phyloP scores from a whole-genome alignment of 37 sponge, comb jelly and placozoan species.

The Aplysina aerophoba region DNA sequence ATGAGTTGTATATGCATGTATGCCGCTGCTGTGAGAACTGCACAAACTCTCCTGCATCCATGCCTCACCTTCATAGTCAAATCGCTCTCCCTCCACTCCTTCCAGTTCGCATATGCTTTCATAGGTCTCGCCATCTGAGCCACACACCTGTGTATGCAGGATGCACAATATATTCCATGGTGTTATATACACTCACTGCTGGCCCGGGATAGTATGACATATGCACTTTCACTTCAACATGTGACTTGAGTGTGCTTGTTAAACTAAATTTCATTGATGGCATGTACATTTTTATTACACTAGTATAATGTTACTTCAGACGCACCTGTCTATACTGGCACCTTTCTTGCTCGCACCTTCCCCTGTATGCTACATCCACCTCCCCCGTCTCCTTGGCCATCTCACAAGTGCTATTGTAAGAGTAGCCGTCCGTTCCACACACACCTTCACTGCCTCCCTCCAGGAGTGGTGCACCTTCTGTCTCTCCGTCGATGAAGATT shows the following conservation, averaged over 20 bases:
- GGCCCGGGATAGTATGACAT: no score
- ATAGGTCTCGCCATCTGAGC: background rate
- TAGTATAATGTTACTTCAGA: no score
- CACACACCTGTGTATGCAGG: background rate
- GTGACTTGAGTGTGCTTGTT: no score
- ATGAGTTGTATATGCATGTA: no score
- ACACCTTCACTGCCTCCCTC: no score
- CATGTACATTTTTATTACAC: no score
- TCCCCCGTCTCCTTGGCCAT: background rate
- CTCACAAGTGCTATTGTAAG: background rate
- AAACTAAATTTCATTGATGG: no score
- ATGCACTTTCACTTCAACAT: no score
- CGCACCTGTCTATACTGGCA: background rate
- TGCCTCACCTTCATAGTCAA: constrained; percentile 21
- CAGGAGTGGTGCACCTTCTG: background rate
- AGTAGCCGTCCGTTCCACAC: background rate
- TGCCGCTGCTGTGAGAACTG: no score
- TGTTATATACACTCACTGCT: no score
- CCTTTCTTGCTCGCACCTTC: background rate
- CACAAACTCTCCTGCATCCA: no score
- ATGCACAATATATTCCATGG: background rate
- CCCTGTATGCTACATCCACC: background rate
- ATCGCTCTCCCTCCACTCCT: constrained; percentile 5
- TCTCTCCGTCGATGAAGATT: background rate
- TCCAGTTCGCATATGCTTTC: constrained; percentile 23